Conservation (phyloP, 2,113 vertebrate species). For the Thomomys bottae region DNA sequence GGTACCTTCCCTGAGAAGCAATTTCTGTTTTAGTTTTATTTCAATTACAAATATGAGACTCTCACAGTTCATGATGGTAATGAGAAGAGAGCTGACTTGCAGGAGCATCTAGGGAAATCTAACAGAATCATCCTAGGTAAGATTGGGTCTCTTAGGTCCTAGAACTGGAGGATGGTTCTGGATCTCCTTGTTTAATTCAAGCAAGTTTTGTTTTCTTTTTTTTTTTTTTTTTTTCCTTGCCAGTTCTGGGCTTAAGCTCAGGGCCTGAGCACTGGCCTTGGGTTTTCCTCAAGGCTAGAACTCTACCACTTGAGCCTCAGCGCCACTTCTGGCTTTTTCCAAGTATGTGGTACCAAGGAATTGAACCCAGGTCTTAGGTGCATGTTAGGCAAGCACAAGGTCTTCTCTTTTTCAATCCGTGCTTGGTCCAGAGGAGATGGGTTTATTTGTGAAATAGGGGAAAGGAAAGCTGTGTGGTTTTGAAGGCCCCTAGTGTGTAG, state of each 20-base stretch:
- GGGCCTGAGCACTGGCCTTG: too few relatives aligned
- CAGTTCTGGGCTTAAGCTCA: too few relatives aligned
- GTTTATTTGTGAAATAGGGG: not conserved
- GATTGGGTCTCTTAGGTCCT: not conserved
- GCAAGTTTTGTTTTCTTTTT: too few relatives aligned
- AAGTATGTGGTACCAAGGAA: too few relatives aligned
- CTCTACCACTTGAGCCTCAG: too few relatives aligned
- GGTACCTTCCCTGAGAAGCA: not conserved
- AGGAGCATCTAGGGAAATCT: not conserved
- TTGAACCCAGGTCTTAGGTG: too few relatives aligned
- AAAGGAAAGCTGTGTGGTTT: not conserved
- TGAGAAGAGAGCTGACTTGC: not conserved
- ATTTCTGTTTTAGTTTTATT: conserved; percentile 31
- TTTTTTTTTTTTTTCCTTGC: not conserved
- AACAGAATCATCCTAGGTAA: not conserved
- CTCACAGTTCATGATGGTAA: not conserved
- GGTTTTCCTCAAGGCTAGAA: too few relatives aligned
- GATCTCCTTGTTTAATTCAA: not conserved
- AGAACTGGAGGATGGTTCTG: not conserved
- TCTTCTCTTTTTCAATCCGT: not conserved
- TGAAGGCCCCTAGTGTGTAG: not conserved
- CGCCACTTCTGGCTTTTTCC: too few relatives aligned
- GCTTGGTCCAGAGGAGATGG: not conserved
- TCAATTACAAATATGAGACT: not conserved
- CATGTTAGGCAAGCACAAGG: too few relatives aligned